Percentiles rank a stretch among this genome's conserved stretches.
phyloP scores from a whole-genome alignment of 2,113 vertebrate species.

The Tyto alba region DNA sequence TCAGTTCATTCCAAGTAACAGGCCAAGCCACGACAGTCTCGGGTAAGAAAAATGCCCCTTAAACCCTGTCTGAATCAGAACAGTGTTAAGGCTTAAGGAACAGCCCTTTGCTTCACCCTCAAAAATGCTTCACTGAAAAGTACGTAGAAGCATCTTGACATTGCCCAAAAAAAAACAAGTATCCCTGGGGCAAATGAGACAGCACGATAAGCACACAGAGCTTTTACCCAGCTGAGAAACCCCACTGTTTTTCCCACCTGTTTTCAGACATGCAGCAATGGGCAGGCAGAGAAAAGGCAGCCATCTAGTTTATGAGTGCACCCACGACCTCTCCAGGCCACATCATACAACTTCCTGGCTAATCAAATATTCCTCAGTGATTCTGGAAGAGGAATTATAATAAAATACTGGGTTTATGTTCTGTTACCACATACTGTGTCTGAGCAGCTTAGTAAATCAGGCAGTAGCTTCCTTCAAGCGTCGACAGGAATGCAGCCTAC shows the following conservation, averaged over 20 bases:
- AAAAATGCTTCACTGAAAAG: neutral
- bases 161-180: neutral
- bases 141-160: neutral
- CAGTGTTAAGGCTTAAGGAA: neutral
- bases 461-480: neutral
- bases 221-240: neutral
- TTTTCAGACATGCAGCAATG: neutral
- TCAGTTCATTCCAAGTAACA: neutral
- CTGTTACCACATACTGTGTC: accelerated
- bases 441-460: neutral
- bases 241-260: neutral
- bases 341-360: neutral
- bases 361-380: neutral
- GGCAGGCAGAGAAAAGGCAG: neutral
- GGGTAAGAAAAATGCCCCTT: neutral
- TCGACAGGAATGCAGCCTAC: neutral
- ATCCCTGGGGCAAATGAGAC: neutral
- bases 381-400: neutral
- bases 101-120: neutral
- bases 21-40: neutral
- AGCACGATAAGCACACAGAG: neutral
- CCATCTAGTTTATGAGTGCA: neutral
- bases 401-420: neutral
- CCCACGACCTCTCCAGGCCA: neutral
- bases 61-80: neutral